These are phyloP conservation scores for Clepsis dumicolana DNA, from an alignment of 2,888 invertebrate species.

Conservation along the genomic window DNA sequence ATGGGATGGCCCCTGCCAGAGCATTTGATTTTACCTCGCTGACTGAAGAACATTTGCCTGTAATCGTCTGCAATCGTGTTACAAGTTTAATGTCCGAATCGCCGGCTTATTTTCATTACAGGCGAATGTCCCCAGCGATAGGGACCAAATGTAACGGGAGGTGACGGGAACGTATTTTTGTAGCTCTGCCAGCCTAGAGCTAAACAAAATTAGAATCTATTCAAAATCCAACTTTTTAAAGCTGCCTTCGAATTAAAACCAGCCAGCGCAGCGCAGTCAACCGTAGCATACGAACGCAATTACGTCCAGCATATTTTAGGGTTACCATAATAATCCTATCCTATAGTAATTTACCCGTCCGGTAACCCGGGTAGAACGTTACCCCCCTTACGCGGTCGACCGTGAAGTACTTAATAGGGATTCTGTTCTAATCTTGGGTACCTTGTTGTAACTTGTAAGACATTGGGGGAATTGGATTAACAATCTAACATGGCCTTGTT, in stretches of 20 bases:
- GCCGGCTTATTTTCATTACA: too few species aligned
- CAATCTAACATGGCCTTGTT: constrained; percentile 12
- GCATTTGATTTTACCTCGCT: too few species aligned
- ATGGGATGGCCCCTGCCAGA: too few species aligned
- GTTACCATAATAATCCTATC: constrained; percentile 44
- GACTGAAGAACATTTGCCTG: too few species aligned
- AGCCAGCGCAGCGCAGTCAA: constrained; percentile 24
- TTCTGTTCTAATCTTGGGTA: constrained; percentile 43
- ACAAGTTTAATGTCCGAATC: too few species aligned
- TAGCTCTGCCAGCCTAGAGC: neutral
- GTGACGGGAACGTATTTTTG: neutral
- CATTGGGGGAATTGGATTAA: constrained; percentile 32
- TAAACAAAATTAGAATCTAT: neutral
- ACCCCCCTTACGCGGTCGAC: constrained; percentile 39
- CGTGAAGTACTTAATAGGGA: constrained; percentile 34
- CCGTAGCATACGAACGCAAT: constrained; percentile 28
- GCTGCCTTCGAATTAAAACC: constrained; percentile 1
- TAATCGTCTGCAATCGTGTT: too few species aligned
- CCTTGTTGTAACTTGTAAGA: constrained; percentile 40
- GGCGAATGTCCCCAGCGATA: too few species aligned
- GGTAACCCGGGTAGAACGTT: constrained; percentile 45
- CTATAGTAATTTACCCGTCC: constrained; percentile 46
- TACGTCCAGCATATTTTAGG: constrained; percentile 36
- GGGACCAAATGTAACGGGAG: too few species aligned
- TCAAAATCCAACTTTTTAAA: constrained; percentile 1